A percentile compares a stretch with the other conserved stretches of the same genome.
Conservation (phyloP, 2,888 invertebrate species). For the Ypsolopha sequella region DNA sequence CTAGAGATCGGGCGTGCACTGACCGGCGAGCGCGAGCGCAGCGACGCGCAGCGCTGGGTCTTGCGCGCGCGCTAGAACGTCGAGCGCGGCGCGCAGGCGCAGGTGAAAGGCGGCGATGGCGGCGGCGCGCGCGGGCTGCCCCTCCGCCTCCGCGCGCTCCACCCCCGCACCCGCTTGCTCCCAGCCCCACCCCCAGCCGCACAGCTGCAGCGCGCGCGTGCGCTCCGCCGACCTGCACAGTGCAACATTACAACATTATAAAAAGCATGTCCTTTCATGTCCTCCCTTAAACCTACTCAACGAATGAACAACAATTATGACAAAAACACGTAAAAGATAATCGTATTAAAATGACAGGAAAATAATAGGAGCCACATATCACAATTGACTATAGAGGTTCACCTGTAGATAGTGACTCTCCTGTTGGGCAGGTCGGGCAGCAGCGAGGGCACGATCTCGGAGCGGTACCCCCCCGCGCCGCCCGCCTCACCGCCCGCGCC, state of each 20-base stretch:
- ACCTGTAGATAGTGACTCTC: constrained; percentile 46
- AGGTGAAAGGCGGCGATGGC: constrained; percentile 93
- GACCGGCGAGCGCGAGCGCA: constrained; percentile 77
- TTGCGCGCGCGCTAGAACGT: constrained; percentile 84
- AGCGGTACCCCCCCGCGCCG: constrained; percentile 60
- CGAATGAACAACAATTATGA: too few relatives aligned
- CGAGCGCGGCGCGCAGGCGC: constrained; percentile 85
- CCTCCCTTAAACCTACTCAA: too few relatives aligned
- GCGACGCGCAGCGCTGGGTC: constrained; percentile 43
- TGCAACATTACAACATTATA: too few relatives aligned
- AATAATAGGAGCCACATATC: too few relatives aligned
- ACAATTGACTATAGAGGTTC: too few relatives aligned
- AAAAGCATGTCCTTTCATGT: too few relatives aligned
- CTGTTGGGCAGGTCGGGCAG: constrained; percentile 75
- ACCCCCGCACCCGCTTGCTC: constrained; percentile 66
- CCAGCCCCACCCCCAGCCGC: constrained; percentile 91
- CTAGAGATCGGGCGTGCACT: constrained; percentile 55
- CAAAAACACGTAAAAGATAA: too few relatives aligned
- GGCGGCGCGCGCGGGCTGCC: constrained; percentile 84
- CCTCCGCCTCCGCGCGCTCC: constrained; percentile 77
- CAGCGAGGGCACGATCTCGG: constrained; percentile 72
- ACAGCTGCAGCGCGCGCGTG: constrained; percentile 84
- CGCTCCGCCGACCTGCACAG: constrained; percentile 76
- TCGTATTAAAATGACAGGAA: too few relatives aligned
- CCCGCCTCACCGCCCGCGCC: constrained; percentile 32